A percentile compares a stretch with the other conserved stretches of the same genome.
These are phyloP conservation scores for Serinus canaria DNA, from an alignment of 2,113 vertebrate genomes.

Conservation along the genomic window DNA sequence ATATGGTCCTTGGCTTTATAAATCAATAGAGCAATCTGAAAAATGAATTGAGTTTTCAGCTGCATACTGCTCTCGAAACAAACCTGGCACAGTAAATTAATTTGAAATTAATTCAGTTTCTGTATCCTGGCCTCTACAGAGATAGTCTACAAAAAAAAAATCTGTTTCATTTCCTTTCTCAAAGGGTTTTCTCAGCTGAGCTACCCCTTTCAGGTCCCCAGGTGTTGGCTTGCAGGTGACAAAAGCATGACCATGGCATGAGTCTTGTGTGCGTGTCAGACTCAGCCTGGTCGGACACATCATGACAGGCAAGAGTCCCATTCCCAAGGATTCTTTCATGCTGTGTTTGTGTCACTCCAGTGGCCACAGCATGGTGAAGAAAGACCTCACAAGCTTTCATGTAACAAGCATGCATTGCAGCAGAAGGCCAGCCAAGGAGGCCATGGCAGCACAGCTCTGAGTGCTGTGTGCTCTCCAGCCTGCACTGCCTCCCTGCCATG, in stretches of 20 bases:
- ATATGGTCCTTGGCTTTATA: neutral
- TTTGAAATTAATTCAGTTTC: neutral
- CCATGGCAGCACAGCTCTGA: neutral
- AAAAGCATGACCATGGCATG: rapidly evolving
- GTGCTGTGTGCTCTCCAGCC: neutral
- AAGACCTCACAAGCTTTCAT: neutral
- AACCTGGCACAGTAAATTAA: neutral
- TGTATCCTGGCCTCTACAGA: neutral
- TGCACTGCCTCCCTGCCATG: neutral
- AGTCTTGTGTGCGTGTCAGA: neutral
- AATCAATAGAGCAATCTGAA: neutral
- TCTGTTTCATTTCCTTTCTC: neutral
- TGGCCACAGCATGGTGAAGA: neutral
- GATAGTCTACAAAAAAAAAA: neutral
- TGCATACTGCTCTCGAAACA: neutral
- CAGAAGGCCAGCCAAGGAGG: neutral
- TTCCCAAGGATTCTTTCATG: neutral
- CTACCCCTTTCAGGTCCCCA: neutral
- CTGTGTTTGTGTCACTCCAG: neutral
- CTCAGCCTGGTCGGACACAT: neutral
- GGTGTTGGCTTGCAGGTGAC: neutral
- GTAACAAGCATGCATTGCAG: neutral
- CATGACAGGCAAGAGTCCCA: neutral
- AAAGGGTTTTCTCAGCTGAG: neutral
- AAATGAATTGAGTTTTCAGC: neutral